phyloP scores from a whole-genome alignment of 2,113 vertebrate genomes.

The Physeter macrocephalus region DNA sequence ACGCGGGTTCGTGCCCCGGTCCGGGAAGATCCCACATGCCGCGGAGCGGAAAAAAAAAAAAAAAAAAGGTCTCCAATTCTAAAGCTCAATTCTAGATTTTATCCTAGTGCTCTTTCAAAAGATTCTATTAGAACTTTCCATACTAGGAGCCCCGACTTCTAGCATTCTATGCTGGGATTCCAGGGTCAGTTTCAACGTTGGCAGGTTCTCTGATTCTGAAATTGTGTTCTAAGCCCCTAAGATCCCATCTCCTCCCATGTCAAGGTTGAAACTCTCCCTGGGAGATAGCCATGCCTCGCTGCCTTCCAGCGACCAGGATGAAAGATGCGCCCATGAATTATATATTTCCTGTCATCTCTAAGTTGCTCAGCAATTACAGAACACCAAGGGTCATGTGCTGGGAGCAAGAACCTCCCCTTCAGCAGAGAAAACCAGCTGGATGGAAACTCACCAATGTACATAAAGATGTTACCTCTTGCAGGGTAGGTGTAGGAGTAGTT shows the following conservation, averaged over 20 bases:
- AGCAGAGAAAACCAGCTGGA: neutral
- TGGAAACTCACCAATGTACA: neutral
- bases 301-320: neutral
- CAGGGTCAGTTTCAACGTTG: rapidly evolving
- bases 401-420: neutral
- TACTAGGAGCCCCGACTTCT: rapidly evolving
- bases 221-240: neutral
- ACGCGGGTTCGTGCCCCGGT: no score
- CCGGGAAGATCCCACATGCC: no score
- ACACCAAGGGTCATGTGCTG: conserved; percentile 56
- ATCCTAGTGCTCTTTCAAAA: rapidly evolving
- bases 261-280: neutral
- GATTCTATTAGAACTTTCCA: neutral
- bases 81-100: neutral
- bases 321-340: conserved; percentile 65
- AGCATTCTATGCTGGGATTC: neutral
- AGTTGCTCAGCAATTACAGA: conserved; percentile 74
- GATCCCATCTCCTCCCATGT: neutral
- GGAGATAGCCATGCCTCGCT: rapidly evolving
- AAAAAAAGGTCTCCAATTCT: rapidly evolving
- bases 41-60: no score
- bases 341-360: conserved; percentile 68
- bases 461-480: neutral
- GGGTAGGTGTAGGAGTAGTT: neutral
- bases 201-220: neutral